Percentiles rank a stretch among this genome's conserved stretches.
Evolutionary conservation across 2,113 vertebrate species (phyloP).

Genomic region (Chinchilla lanigera): DNA sequence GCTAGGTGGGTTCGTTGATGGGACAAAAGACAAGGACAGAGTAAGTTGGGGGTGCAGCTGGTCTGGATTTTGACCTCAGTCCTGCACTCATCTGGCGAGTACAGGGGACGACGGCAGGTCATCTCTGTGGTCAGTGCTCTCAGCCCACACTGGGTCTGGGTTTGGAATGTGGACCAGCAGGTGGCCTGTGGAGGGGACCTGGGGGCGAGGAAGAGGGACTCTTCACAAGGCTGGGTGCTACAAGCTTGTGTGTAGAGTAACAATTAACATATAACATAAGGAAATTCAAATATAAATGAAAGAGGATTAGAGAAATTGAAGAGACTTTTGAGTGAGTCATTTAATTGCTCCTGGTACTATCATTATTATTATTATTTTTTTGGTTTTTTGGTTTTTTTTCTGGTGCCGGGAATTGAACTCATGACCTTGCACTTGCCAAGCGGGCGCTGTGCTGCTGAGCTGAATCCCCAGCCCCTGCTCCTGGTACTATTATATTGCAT

Average conservation of each 20-base stretch:
- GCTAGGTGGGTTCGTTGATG: not conserved
- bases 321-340: conserved; percentile 12
- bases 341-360: conserved; percentile 26
- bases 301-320: conserved; percentile 37
- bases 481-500: not conserved
- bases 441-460: too few relatives aligned
- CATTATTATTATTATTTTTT: too few relatives aligned
- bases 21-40: not conserved
- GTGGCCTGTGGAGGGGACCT: not conserved
- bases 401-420: too few relatives aligned
- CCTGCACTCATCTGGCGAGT: not conserved
- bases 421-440: too few relatives aligned
- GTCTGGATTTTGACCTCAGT: not conserved
- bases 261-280: not conserved
- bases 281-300: not conserved
- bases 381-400: too few relatives aligned
- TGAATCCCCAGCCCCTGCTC: too few relatives aligned
- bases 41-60: not conserved
- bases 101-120: not conserved
- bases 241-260: not conserved
- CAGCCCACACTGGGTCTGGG: not conserved
- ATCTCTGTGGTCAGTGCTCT: not conserved
- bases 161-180: not conserved
- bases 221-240: not conserved
- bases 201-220: not conserved